A percentile compares a stretch with the other conserved stretches of the same genome.
Evolutionary conservation across 2,888 invertebrate genomes (phyloP).

Genomic region (Hipparchia semele): DNA sequence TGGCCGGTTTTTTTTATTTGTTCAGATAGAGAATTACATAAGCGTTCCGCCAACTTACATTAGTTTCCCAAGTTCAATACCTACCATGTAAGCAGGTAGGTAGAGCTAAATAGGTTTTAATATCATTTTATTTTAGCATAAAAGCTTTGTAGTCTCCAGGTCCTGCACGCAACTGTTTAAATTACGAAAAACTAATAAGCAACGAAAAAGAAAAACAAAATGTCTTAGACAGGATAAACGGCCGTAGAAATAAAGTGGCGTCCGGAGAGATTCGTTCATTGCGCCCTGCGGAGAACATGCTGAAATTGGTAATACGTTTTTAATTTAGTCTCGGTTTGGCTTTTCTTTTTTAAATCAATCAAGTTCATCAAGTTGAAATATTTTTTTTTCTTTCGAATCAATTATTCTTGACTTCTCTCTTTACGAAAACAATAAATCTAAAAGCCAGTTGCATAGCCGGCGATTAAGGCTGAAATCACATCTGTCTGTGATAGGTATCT

Average conservation of each 20-base stretch:
- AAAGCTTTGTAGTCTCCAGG: slow-evolving; percentile 36
- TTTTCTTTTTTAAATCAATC: not conserved
- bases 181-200: slow-evolving; percentile 58
- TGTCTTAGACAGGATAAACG: slow-evolving; percentile 69
- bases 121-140: not conserved
- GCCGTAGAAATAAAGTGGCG: slow-evolving; percentile 69
- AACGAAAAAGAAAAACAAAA: slow-evolving; percentile 55
- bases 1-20: too few relatives aligned
- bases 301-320: slow-evolving; percentile 59
- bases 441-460: too few relatives aligned
- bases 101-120: too few relatives aligned
- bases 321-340: not conserved
- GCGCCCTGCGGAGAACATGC: slow-evolving; percentile 65
- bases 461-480: too few relatives aligned
- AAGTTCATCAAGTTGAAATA: not conserved
- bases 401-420: not conserved
- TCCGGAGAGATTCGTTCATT: slow-evolving; percentile 67
- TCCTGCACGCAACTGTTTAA: slow-evolving; percentile 58
- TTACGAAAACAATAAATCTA: too few relatives aligned
- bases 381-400: not conserved
- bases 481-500: too few relatives aligned
- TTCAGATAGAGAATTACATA: too few relatives aligned
- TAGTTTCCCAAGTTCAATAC: too few relatives aligned
- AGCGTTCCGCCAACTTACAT: too few relatives aligned
- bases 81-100: too few relatives aligned